Base-by-base conservation (phyloP, 1,140 invertebrate species). In the Halesus radiatus region DNA sequence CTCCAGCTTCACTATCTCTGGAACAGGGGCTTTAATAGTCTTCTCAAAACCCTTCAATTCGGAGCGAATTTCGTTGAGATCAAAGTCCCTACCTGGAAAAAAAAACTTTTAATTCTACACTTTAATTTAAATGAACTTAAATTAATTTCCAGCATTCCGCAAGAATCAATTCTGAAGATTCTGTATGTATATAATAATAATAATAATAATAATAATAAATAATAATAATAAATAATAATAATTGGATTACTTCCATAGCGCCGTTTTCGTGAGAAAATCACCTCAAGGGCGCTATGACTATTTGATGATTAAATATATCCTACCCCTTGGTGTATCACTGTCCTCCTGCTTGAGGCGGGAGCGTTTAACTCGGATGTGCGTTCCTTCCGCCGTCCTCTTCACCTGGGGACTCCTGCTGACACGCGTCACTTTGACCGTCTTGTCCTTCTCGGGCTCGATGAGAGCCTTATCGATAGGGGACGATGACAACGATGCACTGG, bases 21-120 rank as follows among this genome's bases (percentile, higher is more conserved):
- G 90, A 54, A 86, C 86, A 85, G 88, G 86, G 64, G 87, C 86
- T 80, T 89, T 90, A 3, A 88, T 86, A 20, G 85, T 86, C 66
- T 87, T 93, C 72, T 92, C 92, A 32, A 96, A 92, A 22, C 95
- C 95, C 87, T 96, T 97, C 0, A 96, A 85, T 86, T 96, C 95
- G 0, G 94, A 95, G 81, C 95, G 88, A 78, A 96, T 96, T 88
- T 96, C 94, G 87, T 94, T 95, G 1, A 96, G 88, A 88, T 96
- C 95, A 84, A 95, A 96, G 85, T 95, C 94, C 4, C 94, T 88
- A 16, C 93, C 93, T 85, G 64, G 79, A 50, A 6, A 76, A 79
- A 52, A 23, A 26, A 60, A 60, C 6, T 37, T 8, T 52, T 20
- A 56, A 16, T 74, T 32, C 2, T 32, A 0, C 6, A 7, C 3